phyloP scores from a whole-genome alignment of 2,888 invertebrate genomes.

The Arrhopalites spinosus region DNA sequence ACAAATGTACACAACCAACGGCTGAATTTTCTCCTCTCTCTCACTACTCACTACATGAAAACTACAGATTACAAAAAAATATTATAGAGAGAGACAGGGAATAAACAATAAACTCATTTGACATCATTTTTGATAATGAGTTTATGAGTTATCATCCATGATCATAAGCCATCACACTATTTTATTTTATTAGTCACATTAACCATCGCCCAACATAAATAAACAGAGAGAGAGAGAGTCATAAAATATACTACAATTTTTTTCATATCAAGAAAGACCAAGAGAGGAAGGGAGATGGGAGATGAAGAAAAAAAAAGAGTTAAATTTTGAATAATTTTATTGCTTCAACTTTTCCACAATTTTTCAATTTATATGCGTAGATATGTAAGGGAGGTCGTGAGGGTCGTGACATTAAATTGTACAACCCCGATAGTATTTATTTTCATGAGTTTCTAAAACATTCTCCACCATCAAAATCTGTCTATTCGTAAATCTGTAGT shows the following conservation, averaged over 20 bases:
- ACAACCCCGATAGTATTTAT: neutral
- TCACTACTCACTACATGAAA: too few relatives aligned
- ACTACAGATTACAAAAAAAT: too few relatives aligned
- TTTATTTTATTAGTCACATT: slow-evolving; percentile 11
- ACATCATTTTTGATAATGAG: slow-evolving; percentile 23
- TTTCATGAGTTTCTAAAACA: too few relatives aligned
- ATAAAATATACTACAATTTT: too few relatives aligned
- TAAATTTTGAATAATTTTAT: neutral
- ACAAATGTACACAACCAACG: too few relatives aligned
- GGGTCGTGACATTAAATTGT: too few relatives aligned
- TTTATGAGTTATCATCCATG: slow-evolving; percentile 18
- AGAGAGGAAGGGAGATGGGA: neutral
- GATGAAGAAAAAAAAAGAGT: neutral
- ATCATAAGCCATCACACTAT: neutral
- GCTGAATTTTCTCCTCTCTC: too few relatives aligned
- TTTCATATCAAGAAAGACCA: too few relatives aligned
- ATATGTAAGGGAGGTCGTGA: neutral
- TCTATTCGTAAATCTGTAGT: neutral
- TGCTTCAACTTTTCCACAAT: too few relatives aligned
- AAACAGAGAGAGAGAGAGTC: neutral
- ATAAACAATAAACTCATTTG: slow-evolving; percentile 14
- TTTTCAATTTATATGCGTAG: neutral
- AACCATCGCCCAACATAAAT: neutral
- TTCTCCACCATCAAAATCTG: neutral
- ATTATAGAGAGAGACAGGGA: too few relatives aligned